These are phyloP conservation scores for Drosophila recens DNA, from an alignment of 2,888 invertebrate genomes.

Conservation along the genomic window DNA sequence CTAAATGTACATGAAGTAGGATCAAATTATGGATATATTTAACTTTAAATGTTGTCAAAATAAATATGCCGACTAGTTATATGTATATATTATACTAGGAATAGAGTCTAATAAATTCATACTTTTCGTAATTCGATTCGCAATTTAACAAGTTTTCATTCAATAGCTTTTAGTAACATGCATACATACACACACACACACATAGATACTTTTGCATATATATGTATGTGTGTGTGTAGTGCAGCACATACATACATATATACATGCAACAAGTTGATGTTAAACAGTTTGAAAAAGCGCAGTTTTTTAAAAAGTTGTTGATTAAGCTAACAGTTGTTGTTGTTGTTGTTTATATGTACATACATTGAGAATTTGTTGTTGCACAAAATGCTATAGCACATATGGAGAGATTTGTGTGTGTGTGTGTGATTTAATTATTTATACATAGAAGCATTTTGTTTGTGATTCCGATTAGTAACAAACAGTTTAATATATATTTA, in stretches of 20 bases:
- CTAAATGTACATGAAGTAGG: no score
- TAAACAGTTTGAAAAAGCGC: constrained; percentile 43
- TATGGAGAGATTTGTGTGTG: constrained; percentile 66
- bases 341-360: constrained; percentile 22
- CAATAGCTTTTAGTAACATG: constrained; percentile 40
- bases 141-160: constrained; percentile 38
- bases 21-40: no score
- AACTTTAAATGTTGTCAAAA: no score
- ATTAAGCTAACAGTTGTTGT: constrained; percentile 30
- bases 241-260: constrained; percentile 20
- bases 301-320: constrained; percentile 51
- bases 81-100: constrained; percentile 38
- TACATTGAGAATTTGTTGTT: constrained; percentile 55
- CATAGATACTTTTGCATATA: constrained; percentile 20
- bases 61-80: no score
- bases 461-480: constrained; percentile 26
- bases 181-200: constrained; percentile 31
- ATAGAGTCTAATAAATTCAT: constrained; percentile 80
- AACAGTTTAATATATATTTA: constrained; percentile 23
- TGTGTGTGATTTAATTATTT: constrained; percentile 25
- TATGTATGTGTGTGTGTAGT: constrained; percentile 2
- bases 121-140: constrained; percentile 72
- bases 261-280: constrained; percentile 26
- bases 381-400: constrained; percentile 71
- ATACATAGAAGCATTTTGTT: constrained; percentile 19